phyloP scores from a whole-genome alignment of 2,797 vertebrate species.

The Clarias laeviceps region DNA sequence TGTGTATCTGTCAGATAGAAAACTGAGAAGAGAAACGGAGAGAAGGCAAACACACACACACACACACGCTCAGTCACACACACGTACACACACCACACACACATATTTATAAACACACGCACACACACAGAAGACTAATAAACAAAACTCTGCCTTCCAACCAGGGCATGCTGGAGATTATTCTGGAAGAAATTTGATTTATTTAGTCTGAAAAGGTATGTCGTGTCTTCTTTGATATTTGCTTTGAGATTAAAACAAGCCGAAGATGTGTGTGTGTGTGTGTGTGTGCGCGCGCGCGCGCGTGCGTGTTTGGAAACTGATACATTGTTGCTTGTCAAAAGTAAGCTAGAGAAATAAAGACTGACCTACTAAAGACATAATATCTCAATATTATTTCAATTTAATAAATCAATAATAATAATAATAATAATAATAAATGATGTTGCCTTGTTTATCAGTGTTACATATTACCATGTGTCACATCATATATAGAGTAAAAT shows the following conservation, averaged over 20 bases:
- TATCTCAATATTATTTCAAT: neutral
- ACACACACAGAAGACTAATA: slow-evolving; percentile 37
- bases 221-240: neutral
- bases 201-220: slow-evolving; percentile 39
- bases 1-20: slow-evolving; percentile 47
- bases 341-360: neutral
- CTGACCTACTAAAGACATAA: neutral
- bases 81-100: neutral
- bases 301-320: neutral
- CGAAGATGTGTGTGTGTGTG: neutral
- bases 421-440: neutral
- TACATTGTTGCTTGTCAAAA: slow-evolving; percentile 28
- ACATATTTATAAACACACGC: neutral
- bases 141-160: slow-evolving; percentile 30
- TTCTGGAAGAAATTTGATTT: slow-evolving; percentile 20
- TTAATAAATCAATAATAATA: neutral
- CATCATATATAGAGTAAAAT: neutral
- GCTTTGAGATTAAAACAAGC: neutral
- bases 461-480: neutral
- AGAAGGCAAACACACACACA: neutral
- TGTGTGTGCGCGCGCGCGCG: neutral
- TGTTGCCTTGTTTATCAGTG: neutral
- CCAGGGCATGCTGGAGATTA: slow-evolving; percentile 16
- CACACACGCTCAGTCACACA: neutral
- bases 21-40: slow-evolving; percentile 37